Evolutionary conservation across 53 echinoderm and acorn worm species (phyloP).

Genomic region (Holothuria leucospilota): DNA sequence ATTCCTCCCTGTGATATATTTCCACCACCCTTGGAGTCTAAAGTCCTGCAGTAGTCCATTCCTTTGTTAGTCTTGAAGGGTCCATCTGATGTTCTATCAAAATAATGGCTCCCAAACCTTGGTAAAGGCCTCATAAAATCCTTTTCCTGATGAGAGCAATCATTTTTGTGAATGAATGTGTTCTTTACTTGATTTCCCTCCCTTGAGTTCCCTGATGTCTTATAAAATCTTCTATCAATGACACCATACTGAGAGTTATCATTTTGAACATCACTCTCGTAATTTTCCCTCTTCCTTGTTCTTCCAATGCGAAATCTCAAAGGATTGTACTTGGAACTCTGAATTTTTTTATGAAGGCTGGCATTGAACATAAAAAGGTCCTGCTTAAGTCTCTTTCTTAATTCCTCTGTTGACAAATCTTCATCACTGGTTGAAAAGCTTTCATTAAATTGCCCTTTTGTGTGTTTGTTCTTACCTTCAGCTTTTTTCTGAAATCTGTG

Average conservation of each 20-base stretch:
- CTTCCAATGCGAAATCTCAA: background rate
- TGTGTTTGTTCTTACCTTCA: background rate
- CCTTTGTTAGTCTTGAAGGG: no score
- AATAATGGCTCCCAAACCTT: no score
- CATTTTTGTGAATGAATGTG: background rate
- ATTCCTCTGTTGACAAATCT: background rate
- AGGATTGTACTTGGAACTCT: background rate
- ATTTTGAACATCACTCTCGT: background rate
- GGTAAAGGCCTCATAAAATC: no score
- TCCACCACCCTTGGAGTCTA: no score
- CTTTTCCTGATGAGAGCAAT: no score
- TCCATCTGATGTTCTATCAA: no score
- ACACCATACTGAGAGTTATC: background rate
- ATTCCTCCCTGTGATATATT: no score
- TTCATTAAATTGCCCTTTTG: background rate
- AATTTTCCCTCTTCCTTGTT: background rate
- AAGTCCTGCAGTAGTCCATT: no score
- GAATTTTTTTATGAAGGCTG: slow-evolving; percentile 3
- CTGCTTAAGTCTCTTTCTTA: background rate
- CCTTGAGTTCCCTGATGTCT: background rate
- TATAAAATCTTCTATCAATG: background rate
- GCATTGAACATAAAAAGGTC: slow-evolving; percentile 21
- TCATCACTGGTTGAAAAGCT: slow-evolving; percentile 29
- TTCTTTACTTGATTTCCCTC: background rate
- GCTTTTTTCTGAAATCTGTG: background rate